Evolutionary conservation across 2,797 vertebrate genomes (phyloP), one percentile per base, ranked within the genome.

Genomic region (Hemitrygon akajei): DNA sequence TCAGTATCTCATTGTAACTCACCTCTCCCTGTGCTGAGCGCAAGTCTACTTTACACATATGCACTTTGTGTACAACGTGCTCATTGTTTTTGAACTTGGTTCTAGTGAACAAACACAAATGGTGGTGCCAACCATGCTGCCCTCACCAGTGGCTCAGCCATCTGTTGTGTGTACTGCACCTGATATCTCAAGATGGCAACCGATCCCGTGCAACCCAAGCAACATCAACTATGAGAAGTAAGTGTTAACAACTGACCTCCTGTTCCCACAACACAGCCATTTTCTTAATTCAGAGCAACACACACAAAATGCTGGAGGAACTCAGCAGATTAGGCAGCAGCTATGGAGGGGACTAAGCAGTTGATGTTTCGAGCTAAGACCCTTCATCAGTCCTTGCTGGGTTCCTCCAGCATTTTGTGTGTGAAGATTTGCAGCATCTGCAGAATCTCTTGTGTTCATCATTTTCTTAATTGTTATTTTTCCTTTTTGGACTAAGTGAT

Each of bases 41-140:
- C 56, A 10, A 84, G 81, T 7, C 81, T 86, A 58, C 3, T 12
- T 60, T 86, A 47, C 27, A 81, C 40, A 82, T 16, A 40, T 82
- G 80, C 22, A n/a, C n/a, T n/a, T n/a, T n/a, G 27, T n/a, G 9
- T n/a, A 11, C 47, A 60, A 60, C 60, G 60, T 56, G 82, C 58
- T 60, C 27, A 60, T n/a, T 5, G 82, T 12, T 86, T n/a, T 86
- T 86, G 14, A 56, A 16, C 30, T 60, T 89, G 37, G 37, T 89
- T 69, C 69, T 40, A 89, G 86, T 69, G 86, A 89, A 69, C 86
- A 89, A 89, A 69, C 86, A 25, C 86, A 66, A 89, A 63, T 89
- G 86, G 86, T 66, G 60, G 86, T 63, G 6, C 86, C 63, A 66
- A 18, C n/a, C 86, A 69, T 89, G 63, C n/a, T 69, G n/a, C n/a